Evolutionary conservation across 2,113 vertebrate species (phyloP), one percentile per base, ranked within the genome.

Genomic region (Ancistrus triradiatus): DNA sequence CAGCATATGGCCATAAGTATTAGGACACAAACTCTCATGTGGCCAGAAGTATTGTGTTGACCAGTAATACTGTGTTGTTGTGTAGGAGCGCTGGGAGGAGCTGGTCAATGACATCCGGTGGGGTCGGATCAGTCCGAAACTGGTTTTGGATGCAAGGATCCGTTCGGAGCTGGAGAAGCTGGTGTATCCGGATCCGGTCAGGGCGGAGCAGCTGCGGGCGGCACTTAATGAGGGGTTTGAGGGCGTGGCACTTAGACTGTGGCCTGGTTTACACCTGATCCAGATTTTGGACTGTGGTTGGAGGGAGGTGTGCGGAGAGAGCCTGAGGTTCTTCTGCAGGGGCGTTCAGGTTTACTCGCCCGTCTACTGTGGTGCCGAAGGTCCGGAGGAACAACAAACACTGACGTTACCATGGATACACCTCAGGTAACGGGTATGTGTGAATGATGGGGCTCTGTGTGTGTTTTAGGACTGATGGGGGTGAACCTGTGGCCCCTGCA

Each of bases 311-410:
- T 89, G 92, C 7, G 81, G 86, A 0, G 80, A 89, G 0, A 70
- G 84, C 74, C 81, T 98, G 53, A 57, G 56, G 51, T 72, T 70
- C 1, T 92, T 87, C 72, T 96, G 94, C 79, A 66, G 73, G 69
- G 92, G 90, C 13, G 78, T 96, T 21, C 81, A 86, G 3, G 81
- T 95, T 82, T 95, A 95, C 84, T 95, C 90, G 0, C 93, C 95
- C 0, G 88, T 92, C 66, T 97, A 95, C 1, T 70, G 63, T 15
- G 83, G 80, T 0, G 81, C 88, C 2, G 92, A 95, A 91, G 94
- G 95, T 95, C n/a, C n/a, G n/a, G 70, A 18, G 44, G 25, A 21
- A 31, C 27, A n/a, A n/a, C n/a, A n/a, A n/a, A n/a, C n/a, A n/a
- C n/a, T n/a, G n/a, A n/a, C n/a, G n/a, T n/a, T n/a, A n/a, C n/a